phyloP scores from a whole-genome alignment of 2,888 invertebrate species.

The Phrixothrix hirtus region DNA sequence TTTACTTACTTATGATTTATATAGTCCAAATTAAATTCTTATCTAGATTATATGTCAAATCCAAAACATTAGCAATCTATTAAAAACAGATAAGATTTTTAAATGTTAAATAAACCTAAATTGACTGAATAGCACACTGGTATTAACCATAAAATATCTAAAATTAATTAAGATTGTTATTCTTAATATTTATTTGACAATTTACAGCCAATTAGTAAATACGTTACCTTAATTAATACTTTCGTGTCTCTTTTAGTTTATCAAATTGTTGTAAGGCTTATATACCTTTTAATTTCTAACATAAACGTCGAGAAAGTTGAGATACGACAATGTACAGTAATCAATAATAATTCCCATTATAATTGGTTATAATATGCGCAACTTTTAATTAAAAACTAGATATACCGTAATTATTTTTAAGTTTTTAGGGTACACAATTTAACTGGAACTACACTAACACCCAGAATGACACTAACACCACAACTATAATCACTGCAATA shows the following conservation, averaged over 20 bases:
- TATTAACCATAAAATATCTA: slow-evolving; percentile 3
- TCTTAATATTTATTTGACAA: slow-evolving; percentile 3
- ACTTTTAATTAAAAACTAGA: neutral
- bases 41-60: too few relatives aligned
- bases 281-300: neutral
- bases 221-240: slow-evolving; percentile 10
- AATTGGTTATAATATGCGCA: neutral
- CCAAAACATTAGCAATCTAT: too few relatives aligned
- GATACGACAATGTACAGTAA: slow-evolving; percentile 1
- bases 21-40: too few relatives aligned
- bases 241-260: slow-evolving; percentile 10
- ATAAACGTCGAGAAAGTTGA: neutral
- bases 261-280: slow-evolving; percentile 4
- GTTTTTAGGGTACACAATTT: too few relatives aligned
- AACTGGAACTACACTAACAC: neutral
- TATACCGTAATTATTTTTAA: too few relatives aligned
- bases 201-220: slow-evolving; percentile 14
- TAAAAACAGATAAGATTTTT: too few relatives aligned
- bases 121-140: too few relatives aligned
- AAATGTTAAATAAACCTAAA: too few relatives aligned
- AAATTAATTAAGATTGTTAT: slow-evolving; percentile 12
- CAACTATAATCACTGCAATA: neutral
- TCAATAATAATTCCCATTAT: neutral
- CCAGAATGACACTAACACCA: neutral
- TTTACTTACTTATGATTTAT: too few relatives aligned